Evolutionary conservation across 2,113 vertebrate species (phyloP), one percentile per base, ranked within the genome.

Genomic region (Saccopteryx leptura): DNA sequence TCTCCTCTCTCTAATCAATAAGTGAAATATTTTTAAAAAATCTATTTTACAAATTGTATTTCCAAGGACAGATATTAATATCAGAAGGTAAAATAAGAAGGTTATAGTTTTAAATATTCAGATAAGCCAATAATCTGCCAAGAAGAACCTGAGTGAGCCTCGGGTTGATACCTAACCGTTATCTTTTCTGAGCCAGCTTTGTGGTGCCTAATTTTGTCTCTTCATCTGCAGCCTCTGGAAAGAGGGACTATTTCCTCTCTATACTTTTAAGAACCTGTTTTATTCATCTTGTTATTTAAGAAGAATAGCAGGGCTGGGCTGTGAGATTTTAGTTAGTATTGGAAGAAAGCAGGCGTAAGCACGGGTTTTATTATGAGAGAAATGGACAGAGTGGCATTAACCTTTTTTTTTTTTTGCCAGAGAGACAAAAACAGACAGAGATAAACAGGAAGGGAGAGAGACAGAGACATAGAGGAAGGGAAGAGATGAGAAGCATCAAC

Each of bases 1-100:
- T 39, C 39, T 39, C 39, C 39, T 39, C 39, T 39, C 39, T 39
- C 39, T 39, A 39, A 39, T 39, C 39, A 39, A 39, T 39, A 39
- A 39, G 39, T 39, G 39, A 39, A 39, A 39, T 39, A 39, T 39
- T 39, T 39, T 39, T 39, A 3, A 39, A 87, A 86, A 74, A 72
- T 72, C 52, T 33, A 17, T 65, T 65, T 89, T 80, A 86, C n/a
- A 65, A 63, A 80, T 83, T 90, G 21, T 58, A 81, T 81, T 74
- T 72, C 12, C 33, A 80, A 52, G 48, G 46, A 80, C 9, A 72
- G 56, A 33, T 86, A 48, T 7, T 72, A 86, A 72, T 86, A 65
- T 13, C 23, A 82, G 66, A 75, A 88, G 39, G 33, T 87, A 24
- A 13, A 87, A 50, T 58, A 80, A 87, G 46, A 78, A 85, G 26